phyloP scores from a whole-genome alignment of 1,140 invertebrate genomes.

The Drosophila pallidifrons region DNA sequence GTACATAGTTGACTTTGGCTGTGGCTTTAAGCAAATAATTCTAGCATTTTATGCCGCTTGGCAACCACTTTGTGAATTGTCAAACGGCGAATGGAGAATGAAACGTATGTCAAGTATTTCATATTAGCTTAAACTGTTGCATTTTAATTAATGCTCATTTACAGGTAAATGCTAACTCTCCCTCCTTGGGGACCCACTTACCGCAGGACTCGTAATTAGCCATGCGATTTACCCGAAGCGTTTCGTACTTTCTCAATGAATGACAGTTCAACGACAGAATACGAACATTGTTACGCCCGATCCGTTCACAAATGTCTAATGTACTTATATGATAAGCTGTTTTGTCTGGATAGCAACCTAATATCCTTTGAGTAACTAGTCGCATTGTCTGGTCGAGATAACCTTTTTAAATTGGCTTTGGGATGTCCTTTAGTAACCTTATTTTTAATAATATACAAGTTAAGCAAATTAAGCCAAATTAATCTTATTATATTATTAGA shows the following conservation, averaged over 20 bases:
- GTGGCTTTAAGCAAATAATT: conserved; percentile 69
- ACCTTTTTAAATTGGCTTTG: background rate
- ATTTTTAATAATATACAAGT: background rate
- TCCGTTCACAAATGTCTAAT: conserved; percentile 7
- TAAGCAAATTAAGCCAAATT: no score
- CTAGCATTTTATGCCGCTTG: conserved; percentile 62
- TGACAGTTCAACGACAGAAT: conserved; percentile 13
- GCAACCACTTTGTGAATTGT: conserved; percentile 15
- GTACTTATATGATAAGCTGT: background rate
- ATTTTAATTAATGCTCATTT: conserved; percentile 68
- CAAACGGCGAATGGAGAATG: background rate
- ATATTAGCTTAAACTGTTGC: conserved; percentile 73
- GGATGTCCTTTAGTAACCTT: background rate
- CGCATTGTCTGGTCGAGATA: background rate
- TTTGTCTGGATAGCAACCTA: background rate
- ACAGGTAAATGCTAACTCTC: conserved; percentile 12
- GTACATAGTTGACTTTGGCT: background rate
- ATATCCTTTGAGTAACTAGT: background rate
- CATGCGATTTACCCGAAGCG: conserved; percentile 53
- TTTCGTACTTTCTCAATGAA: conserved; percentile 34
- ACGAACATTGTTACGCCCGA: background rate
- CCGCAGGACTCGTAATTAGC: conserved; percentile 32
- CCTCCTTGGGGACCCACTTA: conserved; percentile 32
- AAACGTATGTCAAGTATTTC: conserved; percentile 20
- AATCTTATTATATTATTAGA: no score